Percentiles rank a stretch among this genome's conserved stretches.
phyloP scores from a whole-genome alignment of 2,113 vertebrate genomes.

The Hiodon tergisus region DNA sequence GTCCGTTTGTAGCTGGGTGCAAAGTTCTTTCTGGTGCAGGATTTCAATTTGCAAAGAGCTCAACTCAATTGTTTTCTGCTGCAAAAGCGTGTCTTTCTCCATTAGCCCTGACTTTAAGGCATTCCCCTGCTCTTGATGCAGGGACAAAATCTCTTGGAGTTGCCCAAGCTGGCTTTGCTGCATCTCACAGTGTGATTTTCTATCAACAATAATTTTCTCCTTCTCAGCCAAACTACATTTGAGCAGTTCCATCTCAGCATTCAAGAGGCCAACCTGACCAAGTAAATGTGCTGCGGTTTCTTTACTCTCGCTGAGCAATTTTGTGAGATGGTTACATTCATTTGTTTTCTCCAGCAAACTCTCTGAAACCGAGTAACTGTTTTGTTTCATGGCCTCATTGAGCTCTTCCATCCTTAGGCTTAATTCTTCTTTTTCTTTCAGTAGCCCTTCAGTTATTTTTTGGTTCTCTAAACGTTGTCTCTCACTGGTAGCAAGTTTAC shows the following conservation, averaged over 20 bases:
- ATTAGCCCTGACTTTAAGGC: conserved; percentile 55
- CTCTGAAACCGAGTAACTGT: conserved; percentile 48
- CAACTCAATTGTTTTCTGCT: conserved; percentile 56
- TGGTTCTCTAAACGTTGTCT: conserved; percentile 45
- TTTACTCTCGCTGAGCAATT: conserved; percentile 55
- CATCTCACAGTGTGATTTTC: conserved; percentile 46
- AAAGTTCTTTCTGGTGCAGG: conserved; percentile 38
- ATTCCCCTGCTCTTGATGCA: conserved; percentile 63
- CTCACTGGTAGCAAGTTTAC: conserved; percentile 48
- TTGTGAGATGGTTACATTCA: conserved; percentile 54
- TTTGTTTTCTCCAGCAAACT: conserved; percentile 62
- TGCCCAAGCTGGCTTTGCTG: conserved; percentile 52
- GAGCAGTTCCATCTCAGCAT: conserved; percentile 52
- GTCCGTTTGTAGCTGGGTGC: conserved; percentile 51
- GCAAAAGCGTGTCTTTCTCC: conserved; percentile 53
- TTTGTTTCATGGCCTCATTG: conserved; percentile 51
- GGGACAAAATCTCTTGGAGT: conserved; percentile 53
- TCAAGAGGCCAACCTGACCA: conserved; percentile 52
- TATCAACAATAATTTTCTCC: conserved; percentile 48
- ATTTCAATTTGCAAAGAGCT: conserved; percentile 42
- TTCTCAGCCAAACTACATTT: conserved; percentile 46
- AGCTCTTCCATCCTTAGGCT: conserved; percentile 49
- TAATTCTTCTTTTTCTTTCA: conserved; percentile 60
- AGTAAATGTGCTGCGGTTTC: conserved; percentile 50
- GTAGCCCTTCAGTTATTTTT: conserved; percentile 47